A percentile compares a stretch with the other conserved stretches of the same genome.
Evolutionary conservation across 2,888 invertebrate genomes (phyloP).

Genomic region (Noctua pronuba): DNA sequence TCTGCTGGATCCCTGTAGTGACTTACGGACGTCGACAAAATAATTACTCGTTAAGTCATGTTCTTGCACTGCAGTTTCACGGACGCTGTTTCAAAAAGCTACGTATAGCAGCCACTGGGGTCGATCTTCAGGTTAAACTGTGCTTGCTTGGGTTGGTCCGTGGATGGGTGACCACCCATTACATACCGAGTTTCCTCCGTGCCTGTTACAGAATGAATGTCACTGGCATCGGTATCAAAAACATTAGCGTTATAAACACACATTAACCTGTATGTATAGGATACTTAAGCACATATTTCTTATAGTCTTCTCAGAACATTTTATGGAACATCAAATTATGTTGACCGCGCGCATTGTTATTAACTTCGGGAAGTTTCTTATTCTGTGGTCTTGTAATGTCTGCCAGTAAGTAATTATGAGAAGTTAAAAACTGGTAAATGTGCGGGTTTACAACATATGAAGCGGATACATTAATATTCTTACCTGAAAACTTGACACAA

Average conservation of each 20-base stretch:
- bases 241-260: conserved; percentile 5
- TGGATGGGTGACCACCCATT: no score
- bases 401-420: background rate
- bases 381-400: background rate
- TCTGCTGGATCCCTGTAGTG: no score
- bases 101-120: no score
- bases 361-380: conserved; percentile 18
- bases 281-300: background rate
- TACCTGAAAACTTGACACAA: conserved; percentile 13
- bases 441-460: background rate
- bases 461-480: background rate
- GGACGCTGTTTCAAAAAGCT: background rate
- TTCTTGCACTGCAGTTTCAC: background rate
- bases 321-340: conserved; percentile 6
- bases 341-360: conserved; percentile 12
- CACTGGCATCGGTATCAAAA: background rate
- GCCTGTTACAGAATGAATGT: background rate
- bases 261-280: conserved; percentile 3
- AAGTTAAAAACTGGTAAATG: conserved; percentile 13
- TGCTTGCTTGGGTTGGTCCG: no score
- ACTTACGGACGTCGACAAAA: no score
- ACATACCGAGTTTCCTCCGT: no score
- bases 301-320: background rate
- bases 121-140: no score
- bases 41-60: background rate